Evolutionary conservation across 2,888 invertebrate genomes (phyloP).

Genomic region (Myopa tessellatipennis): DNA sequence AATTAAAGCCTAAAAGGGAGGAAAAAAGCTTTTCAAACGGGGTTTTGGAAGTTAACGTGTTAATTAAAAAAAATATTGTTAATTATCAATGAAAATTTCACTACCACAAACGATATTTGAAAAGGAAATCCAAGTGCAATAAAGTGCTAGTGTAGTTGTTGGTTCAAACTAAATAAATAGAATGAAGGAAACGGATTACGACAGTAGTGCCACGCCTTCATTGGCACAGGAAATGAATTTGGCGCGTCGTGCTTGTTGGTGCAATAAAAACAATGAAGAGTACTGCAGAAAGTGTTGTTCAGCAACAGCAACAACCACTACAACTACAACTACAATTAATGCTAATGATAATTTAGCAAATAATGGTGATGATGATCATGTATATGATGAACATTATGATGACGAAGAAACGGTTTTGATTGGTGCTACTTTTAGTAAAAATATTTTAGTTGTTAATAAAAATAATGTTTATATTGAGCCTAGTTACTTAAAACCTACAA

Average conservation of each 20-base stretch:
- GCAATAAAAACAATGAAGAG: background rate
- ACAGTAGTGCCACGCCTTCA: conserved; percentile 65
- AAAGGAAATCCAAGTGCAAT: conserved; percentile 25
- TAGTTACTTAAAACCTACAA: conserved; percentile 22
- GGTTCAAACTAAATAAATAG: conserved; percentile 23
- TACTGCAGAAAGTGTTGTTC: background rate
- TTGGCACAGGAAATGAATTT: conserved; percentile 77
- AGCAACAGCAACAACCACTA: background rate
- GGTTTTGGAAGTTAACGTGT: background rate
- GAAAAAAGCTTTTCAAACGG: too few relatives aligned
- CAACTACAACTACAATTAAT: conserved; percentile 5
- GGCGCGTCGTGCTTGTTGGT: conserved; percentile 77
- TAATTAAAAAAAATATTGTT: background rate
- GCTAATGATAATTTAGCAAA: conserved; percentile 3
- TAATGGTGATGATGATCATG: conserved; percentile 34
- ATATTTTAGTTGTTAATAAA: conserved; percentile 47
- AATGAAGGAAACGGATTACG: conserved; percentile 53
- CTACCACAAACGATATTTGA: background rate
- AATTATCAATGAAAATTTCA: background rate
- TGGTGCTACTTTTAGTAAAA: conserved; percentile 57
- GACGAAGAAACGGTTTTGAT: conserved; percentile 51
- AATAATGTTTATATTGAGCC: conserved; percentile 33
- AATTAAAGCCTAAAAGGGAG: too few relatives aligned
- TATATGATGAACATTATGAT: conserved; percentile 43
- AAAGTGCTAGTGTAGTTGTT: background rate